Evolutionary conservation across 2,113 vertebrate genomes (phyloP).

Genomic region (Propithecus coquereli): DNA sequence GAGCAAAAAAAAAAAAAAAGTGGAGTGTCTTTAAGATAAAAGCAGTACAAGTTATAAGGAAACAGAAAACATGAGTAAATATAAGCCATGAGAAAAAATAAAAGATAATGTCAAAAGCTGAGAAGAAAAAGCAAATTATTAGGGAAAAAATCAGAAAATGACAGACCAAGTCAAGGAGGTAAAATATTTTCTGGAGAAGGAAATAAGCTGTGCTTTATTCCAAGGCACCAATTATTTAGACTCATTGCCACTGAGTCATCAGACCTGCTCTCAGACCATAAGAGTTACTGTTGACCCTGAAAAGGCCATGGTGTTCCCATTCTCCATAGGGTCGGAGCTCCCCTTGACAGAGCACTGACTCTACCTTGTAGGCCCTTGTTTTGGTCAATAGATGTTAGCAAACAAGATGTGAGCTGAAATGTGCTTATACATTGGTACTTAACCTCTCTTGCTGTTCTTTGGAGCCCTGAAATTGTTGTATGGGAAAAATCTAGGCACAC

Average conservation of each 20-base stretch:
- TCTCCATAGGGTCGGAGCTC: accelerated
- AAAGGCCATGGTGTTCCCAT: background rate
- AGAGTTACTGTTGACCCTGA: background rate
- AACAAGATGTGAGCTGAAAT: background rate
- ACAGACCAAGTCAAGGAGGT: background rate
- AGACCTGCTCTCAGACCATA: background rate
- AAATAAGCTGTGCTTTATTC: background rate
- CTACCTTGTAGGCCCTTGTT: background rate
- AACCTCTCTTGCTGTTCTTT: background rate
- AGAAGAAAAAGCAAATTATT: background rate
- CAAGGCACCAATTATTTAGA: background rate
- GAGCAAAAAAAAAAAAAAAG: background rate
- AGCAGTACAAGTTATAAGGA: background rate
- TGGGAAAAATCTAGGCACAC: background rate
- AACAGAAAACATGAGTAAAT: background rate
- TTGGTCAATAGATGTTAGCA: background rate
- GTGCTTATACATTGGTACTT: background rate
- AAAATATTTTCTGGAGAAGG: background rate
- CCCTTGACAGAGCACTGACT: background rate
- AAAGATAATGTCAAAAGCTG: background rate
- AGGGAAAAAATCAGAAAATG: background rate
- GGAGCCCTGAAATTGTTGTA: background rate
- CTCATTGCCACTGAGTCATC: background rate
- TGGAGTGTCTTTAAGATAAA: background rate
- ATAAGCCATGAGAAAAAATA: background rate